Conservation (phyloP, 2,113 vertebrate species). For the Macrotus californicus region DNA sequence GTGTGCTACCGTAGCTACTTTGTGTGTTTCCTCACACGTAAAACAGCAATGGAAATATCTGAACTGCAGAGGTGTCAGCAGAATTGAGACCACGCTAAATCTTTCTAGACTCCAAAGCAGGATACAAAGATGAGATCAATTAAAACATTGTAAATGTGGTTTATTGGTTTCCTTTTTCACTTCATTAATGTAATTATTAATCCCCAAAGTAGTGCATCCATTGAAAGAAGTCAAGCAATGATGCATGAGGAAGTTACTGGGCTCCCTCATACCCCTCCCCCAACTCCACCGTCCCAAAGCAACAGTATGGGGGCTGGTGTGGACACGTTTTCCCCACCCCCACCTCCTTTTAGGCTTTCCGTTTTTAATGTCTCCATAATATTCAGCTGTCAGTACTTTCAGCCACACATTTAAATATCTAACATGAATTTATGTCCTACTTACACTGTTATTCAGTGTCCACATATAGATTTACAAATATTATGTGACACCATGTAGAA, state of each 20-base stretch:
- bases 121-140: neutral
- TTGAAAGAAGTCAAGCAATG: neutral
- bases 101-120: neutral
- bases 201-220: neutral
- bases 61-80: neutral
- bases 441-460: neutral
- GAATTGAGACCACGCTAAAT: neutral
- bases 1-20: neutral
- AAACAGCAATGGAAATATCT: neutral
- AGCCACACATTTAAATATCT: constrained; percentile 22
- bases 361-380: neutral
- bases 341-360: neutral
- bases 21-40: neutral
- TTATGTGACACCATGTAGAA: neutral
- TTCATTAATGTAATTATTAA: neutral
- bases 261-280: neutral
- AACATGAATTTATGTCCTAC: neutral
- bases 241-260: neutral
- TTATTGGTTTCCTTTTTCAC: neutral
- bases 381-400: constrained; percentile 25
- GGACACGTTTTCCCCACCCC: too few relatives aligned
- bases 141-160: neutral
- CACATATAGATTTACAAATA: neutral
- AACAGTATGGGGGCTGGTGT: neutral
- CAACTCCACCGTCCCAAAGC: too few relatives aligned